These are phyloP conservation scores for Xenopus borealis DNA, from an alignment of 2,113 vertebrate species.

Conservation along the genomic window DNA sequence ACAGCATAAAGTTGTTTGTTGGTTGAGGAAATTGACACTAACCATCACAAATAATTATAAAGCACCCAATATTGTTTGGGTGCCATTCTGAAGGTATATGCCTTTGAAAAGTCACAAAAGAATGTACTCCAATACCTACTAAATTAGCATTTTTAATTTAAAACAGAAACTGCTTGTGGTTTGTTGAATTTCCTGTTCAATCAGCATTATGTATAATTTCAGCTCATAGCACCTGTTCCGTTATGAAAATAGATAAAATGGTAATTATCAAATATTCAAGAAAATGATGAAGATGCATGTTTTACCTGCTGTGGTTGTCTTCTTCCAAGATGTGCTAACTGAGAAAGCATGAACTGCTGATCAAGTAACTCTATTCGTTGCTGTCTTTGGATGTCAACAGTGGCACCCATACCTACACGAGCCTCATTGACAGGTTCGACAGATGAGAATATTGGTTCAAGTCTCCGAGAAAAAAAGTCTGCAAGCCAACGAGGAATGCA, in stretches of 20 bases:
- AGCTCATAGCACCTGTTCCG: conserved; percentile 4
- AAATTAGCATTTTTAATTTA: background rate
- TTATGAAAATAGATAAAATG: conserved; percentile 17
- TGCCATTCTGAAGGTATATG: no score
- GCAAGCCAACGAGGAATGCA: conserved; percentile 79
- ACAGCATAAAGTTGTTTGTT: no score
- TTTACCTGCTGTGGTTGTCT: conserved; percentile 72
- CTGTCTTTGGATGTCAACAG: conserved; percentile 92
- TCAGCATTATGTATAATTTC: conserved; percentile 48
- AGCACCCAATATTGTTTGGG: no score
- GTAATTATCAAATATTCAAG: conserved; percentile 12
- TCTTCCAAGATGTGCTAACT: conserved; percentile 78
- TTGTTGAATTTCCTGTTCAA: conserved; percentile 51
- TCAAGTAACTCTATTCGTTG: conserved; percentile 90
- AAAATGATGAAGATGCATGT: conserved; percentile 2
- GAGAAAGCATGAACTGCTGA: conserved; percentile 88
- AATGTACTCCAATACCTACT: background rate
- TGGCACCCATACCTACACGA: conserved; percentile 90
- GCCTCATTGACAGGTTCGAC: conserved; percentile 75
- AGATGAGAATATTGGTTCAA: conserved; percentile 80
- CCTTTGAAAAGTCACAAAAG: no score
- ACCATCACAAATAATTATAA: no score
- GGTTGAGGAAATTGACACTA: no score
- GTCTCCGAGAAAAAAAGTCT: conserved; percentile 65
- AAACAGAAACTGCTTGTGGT: conserved; percentile 58